Conservation (phyloP, 2,797 vertebrate species). For the Scarus forsteni region DNA sequence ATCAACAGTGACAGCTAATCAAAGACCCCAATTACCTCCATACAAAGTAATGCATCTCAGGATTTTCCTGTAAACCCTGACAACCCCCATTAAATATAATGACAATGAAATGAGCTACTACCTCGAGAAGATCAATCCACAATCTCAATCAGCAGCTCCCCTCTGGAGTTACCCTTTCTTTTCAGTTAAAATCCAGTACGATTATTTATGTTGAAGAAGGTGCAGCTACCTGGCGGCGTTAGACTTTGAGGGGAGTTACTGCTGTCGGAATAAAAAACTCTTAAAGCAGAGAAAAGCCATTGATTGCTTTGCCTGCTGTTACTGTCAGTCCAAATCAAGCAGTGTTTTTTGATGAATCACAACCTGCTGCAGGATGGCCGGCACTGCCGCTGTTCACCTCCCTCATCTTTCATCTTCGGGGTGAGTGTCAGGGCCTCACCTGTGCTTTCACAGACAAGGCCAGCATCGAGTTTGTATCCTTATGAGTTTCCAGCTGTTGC, state of each 20-base stretch:
- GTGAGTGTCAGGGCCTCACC: slow-evolving; percentile 31
- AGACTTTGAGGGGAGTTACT: slow-evolving; percentile 24
- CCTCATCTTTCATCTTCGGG: slow-evolving; percentile 38
- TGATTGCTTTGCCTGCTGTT: slow-evolving; percentile 51
- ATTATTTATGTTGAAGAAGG: slow-evolving; percentile 11
- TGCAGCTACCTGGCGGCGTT: background rate
- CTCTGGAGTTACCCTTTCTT: slow-evolving; percentile 17
- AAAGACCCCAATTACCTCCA: slow-evolving; percentile 3
- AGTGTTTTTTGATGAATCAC: slow-evolving; percentile 53
- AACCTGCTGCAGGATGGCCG: slow-evolving; percentile 1
- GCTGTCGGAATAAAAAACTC: slow-evolving; percentile 48
- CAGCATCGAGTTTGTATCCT: slow-evolving; percentile 2
- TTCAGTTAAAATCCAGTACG: slow-evolving; percentile 36
- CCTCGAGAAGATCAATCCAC: slow-evolving; percentile 20
- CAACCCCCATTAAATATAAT: slow-evolving; percentile 31
- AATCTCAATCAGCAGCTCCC: slow-evolving; percentile 32
- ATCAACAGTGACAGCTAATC: slow-evolving; percentile 21
- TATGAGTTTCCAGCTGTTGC: slow-evolving; percentile 31
- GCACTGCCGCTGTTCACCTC: slow-evolving; percentile 35
- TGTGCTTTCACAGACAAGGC: slow-evolving; percentile 20
- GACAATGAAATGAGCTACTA: slow-evolving; percentile 20
- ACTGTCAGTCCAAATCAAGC: slow-evolving; percentile 61
- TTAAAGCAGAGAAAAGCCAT: slow-evolving; percentile 43
- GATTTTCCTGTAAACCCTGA: slow-evolving; percentile 30
- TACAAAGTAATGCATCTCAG: slow-evolving; percentile 27